These are phyloP conservation scores for fruit fly (Drosophila melanogaster) DNA, from an alignment of 1,140 invertebrate species.

Conservation along the genomic window DNA sequence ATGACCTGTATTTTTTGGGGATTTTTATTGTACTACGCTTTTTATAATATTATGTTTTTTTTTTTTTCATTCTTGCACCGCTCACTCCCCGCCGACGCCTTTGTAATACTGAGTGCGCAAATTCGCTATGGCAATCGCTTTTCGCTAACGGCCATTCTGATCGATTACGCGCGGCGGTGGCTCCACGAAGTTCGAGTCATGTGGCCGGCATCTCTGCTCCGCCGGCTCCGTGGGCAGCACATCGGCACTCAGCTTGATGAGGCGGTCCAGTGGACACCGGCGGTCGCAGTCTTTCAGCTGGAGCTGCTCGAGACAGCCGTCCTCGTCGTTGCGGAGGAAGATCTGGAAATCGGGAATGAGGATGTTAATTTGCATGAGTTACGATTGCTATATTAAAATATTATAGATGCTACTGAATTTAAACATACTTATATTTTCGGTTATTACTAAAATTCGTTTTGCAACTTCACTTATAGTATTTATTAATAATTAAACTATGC, in stretches of 20 bases:
- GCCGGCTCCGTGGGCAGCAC: conserved; percentile 86
- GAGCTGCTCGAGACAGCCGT: conserved; percentile 85
- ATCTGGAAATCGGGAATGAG: conserved; percentile 84
- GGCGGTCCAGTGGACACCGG: conserved; percentile 87
- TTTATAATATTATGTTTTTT: conserved; percentile 15
- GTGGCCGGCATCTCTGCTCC: conserved; percentile 86
- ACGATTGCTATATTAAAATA: too few relatives aligned
- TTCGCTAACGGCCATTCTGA: conserved; percentile 46
- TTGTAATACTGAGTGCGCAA: conserved; percentile 44
- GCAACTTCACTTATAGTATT: too few relatives aligned
- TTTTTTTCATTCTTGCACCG: conserved; percentile 4
- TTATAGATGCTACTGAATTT: too few relatives aligned
- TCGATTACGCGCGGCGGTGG: conserved; percentile 84
- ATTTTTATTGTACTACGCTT: conserved; percentile 19
- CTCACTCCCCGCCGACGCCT: conserved; percentile 6
- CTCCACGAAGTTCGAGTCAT: conserved; percentile 85
- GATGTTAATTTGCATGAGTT: too few relatives aligned
- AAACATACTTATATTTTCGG: too few relatives aligned
- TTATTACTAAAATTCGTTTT: too few relatives aligned
- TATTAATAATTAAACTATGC: too few relatives aligned
- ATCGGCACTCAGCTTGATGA: conserved; percentile 86
- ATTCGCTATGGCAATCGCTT: conserved; percentile 1
- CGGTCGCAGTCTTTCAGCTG: conserved; percentile 87
- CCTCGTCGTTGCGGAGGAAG: conserved; percentile 87
- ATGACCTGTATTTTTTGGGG: conserved; percentile 23